A percentile compares a stretch with the other conserved stretches of the same genome.
phyloP scores from a whole-genome alignment of 2,113 vertebrate genomes.

The Pseudorasbora parva region DNA sequence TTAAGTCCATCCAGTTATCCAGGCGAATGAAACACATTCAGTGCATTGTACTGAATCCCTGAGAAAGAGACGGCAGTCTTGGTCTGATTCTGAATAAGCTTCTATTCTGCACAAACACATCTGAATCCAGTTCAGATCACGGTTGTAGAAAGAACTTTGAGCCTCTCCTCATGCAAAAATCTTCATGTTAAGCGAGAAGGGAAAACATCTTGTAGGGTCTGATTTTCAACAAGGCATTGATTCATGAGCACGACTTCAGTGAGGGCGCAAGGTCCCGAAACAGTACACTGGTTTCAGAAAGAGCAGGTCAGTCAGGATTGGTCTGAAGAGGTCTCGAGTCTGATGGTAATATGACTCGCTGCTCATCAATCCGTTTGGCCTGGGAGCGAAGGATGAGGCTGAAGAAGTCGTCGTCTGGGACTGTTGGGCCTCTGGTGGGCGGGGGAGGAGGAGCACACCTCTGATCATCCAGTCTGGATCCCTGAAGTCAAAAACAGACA shows the following conservation, averaged over 20 bases:
- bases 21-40: slow-evolving; percentile 17
- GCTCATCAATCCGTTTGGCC: slow-evolving; percentile 94
- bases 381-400: slow-evolving; percentile 93
- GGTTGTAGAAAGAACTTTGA: neutral
- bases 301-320: slow-evolving; percentile 72
- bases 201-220: neutral
- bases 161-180: neutral
- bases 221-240: neutral
- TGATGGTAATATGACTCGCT: slow-evolving; percentile 84
- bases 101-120: neutral
- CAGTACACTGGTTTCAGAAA: neutral
- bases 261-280: slow-evolving; percentile 7
- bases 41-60: slow-evolving; percentile 42
- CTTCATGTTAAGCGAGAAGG: neutral
- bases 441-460: slow-evolving; percentile 86
- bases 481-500: slow-evolving; percentile 69
- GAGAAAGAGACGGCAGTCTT: slow-evolving; percentile 28
- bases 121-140: neutral
- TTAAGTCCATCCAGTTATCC: slow-evolving; percentile 2
- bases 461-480: slow-evolving; percentile 92
- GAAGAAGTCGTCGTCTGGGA: slow-evolving; percentile 95
- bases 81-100: neutral
- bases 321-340: slow-evolving; percentile 63
- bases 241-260: neutral
- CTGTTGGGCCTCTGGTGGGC: slow-evolving; percentile 82